Percentiles rank a stretch among this genome's conserved stretches.
phyloP scores from a whole-genome alignment of 1,140 invertebrate genomes.

The Hycleus cichorii region DNA sequence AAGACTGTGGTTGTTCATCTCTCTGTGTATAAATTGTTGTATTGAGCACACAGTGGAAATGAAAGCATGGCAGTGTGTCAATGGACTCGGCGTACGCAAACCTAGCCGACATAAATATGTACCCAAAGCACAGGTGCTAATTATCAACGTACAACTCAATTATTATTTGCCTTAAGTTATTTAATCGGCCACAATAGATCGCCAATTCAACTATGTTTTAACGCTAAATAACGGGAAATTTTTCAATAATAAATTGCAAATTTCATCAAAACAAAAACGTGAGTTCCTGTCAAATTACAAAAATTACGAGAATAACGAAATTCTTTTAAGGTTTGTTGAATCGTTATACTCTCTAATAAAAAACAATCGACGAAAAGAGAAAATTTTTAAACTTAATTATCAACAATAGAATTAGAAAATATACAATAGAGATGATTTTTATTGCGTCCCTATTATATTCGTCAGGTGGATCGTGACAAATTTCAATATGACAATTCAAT shows the following conservation, averaged over 20 bases:
- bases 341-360: conserved; percentile 19
- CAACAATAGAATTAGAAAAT: too few relatives aligned
- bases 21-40: conserved; percentile 34
- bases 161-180: conserved; percentile 4
- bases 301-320: not conserved
- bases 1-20: conserved; percentile 16
- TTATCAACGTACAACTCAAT: conserved; percentile 8
- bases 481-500: too few relatives aligned
- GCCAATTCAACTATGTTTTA: too few relatives aligned
- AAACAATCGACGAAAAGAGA: conserved; percentile 16
- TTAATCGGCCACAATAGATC: not conserved
- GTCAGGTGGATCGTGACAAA: too few relatives aligned
- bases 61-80: conserved; percentile 40
- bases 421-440: too few relatives aligned
- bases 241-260: too few relatives aligned
- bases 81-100: conserved; percentile 26
- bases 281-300: too few relatives aligned
- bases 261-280: too few relatives aligned
- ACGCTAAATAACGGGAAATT: too few relatives aligned
- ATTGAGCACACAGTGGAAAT: conserved; percentile 40
- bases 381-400: not conserved
- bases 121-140: conserved; percentile 8
- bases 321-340: conserved; percentile 7
- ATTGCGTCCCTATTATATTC: too few relatives aligned
- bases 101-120: conserved; percentile 21